Evolutionary conservation across 1,140 invertebrate species (phyloP), one percentile per base, ranked within the genome.

Genomic region (Bombus confusus): DNA sequence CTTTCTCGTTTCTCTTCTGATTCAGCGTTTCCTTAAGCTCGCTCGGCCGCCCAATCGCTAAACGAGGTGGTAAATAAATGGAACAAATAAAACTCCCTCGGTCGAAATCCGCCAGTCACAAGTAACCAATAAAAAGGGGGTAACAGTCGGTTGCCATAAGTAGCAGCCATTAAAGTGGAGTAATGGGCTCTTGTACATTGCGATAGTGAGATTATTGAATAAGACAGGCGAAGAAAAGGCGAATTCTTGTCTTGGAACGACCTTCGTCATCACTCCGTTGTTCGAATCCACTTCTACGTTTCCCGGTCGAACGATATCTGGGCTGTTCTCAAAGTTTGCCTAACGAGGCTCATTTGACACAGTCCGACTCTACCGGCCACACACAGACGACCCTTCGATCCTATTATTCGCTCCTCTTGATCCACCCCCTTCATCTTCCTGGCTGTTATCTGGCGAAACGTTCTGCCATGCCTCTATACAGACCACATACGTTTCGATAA

Each of bases 341-440:
- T 92, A 92, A 92, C 90, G 91, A 88, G 90, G 83, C 91, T 92
- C 91, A 88, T 92, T 91, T 78, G 85, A 76, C 83, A 84, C 73
- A 86, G 41, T 69, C 72, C 62, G 74, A 69, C 81, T 76, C 28
- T 71, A 31, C 72, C 34, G 64, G 62, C 47, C 64, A 57, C 43
- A 80, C 69, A 59, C 69, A 59, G n/a, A 41, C 68, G 47, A 41
- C 76, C 64, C 69, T 66, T 37, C 82, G 83, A 85, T 72, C 78
- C 79, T 81, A 89, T 90, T 89, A 90, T 85, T 74, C 41, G 37
- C 72, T 68, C 43, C 43, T 62, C 72, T 57, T 25, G 68, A 41
- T 28, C 28, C 34, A 31, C 34, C 43, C 76, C 66, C 43, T 47
- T 83, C 75, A 59, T 69, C 79, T 57, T 73, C 57, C 18, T 8